Conservation (phyloP, 2,113 vertebrate genomes). For the Mola mola region DNA sequence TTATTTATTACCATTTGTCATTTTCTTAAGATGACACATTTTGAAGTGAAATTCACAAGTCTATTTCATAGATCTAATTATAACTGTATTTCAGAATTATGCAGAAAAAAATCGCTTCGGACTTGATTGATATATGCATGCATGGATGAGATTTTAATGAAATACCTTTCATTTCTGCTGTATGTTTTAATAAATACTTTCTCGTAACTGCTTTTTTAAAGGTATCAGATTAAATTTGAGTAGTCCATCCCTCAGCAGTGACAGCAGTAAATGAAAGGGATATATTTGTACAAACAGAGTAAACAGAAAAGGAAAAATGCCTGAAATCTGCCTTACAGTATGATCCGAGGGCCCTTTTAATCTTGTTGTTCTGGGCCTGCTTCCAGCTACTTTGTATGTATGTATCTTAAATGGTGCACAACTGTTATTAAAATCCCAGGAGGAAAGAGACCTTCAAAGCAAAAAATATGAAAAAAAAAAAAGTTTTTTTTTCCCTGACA, state of each 20-base stretch:
- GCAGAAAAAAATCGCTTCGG: constrained; percentile 28
- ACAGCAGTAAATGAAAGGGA: constrained; percentile 65
- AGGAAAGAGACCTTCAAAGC: constrained; percentile 70
- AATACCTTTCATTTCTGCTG: constrained; percentile 53
- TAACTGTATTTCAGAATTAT: constrained; percentile 42
- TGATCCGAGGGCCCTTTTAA: constrained; percentile 66
- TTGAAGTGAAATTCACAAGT: constrained; percentile 45
- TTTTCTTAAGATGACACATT: constrained; percentile 42
- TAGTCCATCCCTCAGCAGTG: constrained; percentile 62
- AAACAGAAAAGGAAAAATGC: constrained; percentile 61
- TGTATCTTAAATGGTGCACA: constrained; percentile 81
- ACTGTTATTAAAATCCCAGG: constrained; percentile 78
- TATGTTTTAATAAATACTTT: constrained; percentile 52
- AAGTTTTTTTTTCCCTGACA: constrained; percentile 47
- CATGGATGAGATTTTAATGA: constrained; percentile 49
- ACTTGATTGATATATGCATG: constrained; percentile 57
- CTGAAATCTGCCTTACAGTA: constrained; percentile 63
- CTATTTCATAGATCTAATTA: constrained; percentile 66
- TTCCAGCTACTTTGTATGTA: constrained; percentile 81
- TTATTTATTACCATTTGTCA: constrained; percentile 59
- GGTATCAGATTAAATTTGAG: constrained; percentile 61
- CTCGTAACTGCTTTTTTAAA: constrained; percentile 41
- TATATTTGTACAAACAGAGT: constrained; percentile 56
- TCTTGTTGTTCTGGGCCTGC: constrained; percentile 74
- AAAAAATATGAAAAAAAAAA: constrained; percentile 24